A percentile compares a stretch with the other conserved stretches of the same genome.
Evolutionary conservation across 2,888 invertebrate genomes (phyloP).

Genomic region (Onchidella celtica): DNA sequence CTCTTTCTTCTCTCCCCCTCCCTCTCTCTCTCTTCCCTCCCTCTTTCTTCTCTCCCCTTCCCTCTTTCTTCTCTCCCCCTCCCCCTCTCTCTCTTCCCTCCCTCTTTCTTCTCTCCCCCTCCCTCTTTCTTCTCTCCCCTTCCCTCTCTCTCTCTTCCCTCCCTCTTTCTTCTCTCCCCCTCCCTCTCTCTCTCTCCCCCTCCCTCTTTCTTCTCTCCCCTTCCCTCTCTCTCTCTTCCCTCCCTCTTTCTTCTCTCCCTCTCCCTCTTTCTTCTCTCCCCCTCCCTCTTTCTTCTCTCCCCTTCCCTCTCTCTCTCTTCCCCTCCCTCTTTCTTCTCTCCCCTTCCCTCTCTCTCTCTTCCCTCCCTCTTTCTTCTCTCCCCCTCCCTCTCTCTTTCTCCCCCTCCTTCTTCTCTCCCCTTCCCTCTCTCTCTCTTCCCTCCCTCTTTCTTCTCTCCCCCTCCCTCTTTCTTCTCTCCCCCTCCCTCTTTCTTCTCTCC

Average conservation of each 20-base stretch:
- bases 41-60: too few relatives aligned
- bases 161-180: not conserved
- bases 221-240: not conserved
- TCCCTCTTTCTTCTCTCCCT: not conserved
- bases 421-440: not conserved
- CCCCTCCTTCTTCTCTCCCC: too few relatives aligned
- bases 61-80: not conserved
- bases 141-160: not conserved
- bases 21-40: too few relatives aligned
- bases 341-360: too few relatives aligned
- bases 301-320: too few relatives aligned
- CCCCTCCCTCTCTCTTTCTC: not conserved
- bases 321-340: not conserved
- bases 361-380: not conserved
- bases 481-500: conserved; percentile 3
- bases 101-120: not conserved
- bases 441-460: not conserved
- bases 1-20: not conserved
- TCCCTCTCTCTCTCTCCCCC: not conserved
- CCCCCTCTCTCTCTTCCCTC: not conserved
- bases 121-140: not conserved
- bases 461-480: not conserved
- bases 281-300: not conserved
- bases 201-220: not conserved
- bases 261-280: not conserved